Conservation (phyloP, 2,797 vertebrate genomes). For the Sebastes jordani region DNA sequence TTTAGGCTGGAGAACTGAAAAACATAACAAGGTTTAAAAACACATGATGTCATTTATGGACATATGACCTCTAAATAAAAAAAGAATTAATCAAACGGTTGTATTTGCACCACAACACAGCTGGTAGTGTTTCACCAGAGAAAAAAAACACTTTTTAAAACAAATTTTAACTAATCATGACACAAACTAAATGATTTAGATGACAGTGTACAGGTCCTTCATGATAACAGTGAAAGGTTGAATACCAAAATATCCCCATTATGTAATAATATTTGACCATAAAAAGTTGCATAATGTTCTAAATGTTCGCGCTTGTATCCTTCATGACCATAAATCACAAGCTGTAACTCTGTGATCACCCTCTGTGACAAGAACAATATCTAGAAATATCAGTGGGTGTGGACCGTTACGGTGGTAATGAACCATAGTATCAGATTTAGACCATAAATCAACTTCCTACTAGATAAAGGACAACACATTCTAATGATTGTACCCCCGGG, state of each 20-base stretch:
- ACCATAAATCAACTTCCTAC: not conserved
- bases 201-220: not conserved
- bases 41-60: slow-evolving; percentile 3
- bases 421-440: slow-evolving; percentile 10
- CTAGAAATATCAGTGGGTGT: slow-evolving; percentile 21
- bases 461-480: not conserved
- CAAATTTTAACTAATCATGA: not conserved
- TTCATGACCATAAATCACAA: slow-evolving; percentile 1
- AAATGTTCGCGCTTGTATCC: not conserved
- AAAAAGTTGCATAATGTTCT: not conserved
- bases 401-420: slow-evolving; percentile 1
- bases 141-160: not conserved
- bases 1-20: slow-evolving; percentile 95
- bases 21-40: slow-evolving; percentile 67
- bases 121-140: not conserved
- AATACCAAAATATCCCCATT: not conserved
- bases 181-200: not conserved
- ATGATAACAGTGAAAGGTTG: not conserved
- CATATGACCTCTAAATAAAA: not conserved
- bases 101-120: not conserved
- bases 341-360: not conserved
- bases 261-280: not conserved
- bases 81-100: not conserved
- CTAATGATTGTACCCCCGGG: not conserved
- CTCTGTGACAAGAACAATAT: not conserved